Evolutionary conservation across 2,888 invertebrate genomes (phyloP).

Genomic region (Biston stratarius): DNA sequence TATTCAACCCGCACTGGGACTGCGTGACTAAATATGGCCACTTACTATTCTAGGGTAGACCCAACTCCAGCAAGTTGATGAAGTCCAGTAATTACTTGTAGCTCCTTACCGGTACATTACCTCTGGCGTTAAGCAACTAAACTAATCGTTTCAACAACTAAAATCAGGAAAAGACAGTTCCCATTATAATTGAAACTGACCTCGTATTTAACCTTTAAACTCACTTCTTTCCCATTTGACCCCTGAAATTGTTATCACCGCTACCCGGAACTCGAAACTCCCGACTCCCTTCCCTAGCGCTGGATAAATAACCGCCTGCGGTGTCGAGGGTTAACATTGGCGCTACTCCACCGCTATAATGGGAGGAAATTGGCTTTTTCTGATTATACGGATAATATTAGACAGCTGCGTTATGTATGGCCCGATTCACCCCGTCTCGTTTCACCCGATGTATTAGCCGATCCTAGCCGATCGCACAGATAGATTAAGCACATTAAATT

Average conservation of each 20-base stretch:
- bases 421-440: slow-evolving; percentile 3
- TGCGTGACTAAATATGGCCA: too few species aligned
- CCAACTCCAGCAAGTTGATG: too few species aligned
- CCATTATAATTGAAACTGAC: background rate
- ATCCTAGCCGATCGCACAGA: slow-evolving; percentile 19
- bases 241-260: slow-evolving; percentile 16
- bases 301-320: slow-evolving; percentile 18
- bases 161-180: background rate
- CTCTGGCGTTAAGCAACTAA: too few species aligned
- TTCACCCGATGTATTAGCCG: background rate
- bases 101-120: too few species aligned
- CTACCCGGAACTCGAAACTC: slow-evolving; percentile 15
- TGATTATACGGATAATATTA: slow-evolving; percentile 40
- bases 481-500: slow-evolving; percentile 32
- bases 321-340: slow-evolving; percentile 31
- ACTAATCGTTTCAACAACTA: too few species aligned
- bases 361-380: slow-evolving; percentile 40
- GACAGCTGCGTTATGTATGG: slow-evolving; percentile 31
- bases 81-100: too few species aligned
- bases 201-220: background rate
- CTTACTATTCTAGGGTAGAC: too few species aligned
- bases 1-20: too few species aligned
- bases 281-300: slow-evolving; percentile 13
- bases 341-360: slow-evolving; percentile 37
- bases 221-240: slow-evolving; percentile 11